Base-by-base conservation (phyloP, 2,888 invertebrate species). In the Hyalella azteca region DNA sequence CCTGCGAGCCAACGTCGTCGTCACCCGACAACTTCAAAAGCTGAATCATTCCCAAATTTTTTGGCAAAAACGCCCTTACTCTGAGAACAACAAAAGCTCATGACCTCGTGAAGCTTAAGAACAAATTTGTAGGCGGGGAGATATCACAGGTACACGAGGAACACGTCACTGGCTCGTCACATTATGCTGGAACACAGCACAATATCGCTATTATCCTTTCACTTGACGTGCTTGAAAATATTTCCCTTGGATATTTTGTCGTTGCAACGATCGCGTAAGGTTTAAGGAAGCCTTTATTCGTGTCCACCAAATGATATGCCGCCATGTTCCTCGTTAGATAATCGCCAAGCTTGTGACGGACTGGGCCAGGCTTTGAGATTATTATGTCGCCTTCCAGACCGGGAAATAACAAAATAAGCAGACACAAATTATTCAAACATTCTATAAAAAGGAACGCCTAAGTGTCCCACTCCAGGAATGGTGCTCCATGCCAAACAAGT, bases 211-310 rank as follows among this genome's bases (percentile, higher is more conserved):
- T 66, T 66, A 66, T 66, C 66, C 19, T 36, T 36, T 5, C 11
- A n/a, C 66, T 19, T 66, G 66, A 66, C 66, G 39, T 54, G 29
- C 39, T 66, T 32, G 66, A 66, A 66, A 36, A 66, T 15, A 36
- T 36, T 66, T 66, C 7, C 36, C 39, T 66, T 66, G 1, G 39
- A 29, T 26, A 54, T 32, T 66, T 66, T 66, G 36, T 66, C 66
- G 29, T 29, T 54, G 36, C 36, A 66, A 66, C 66, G 36, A 19
- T 32, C 36, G 19, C 29, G 32, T 66, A 29, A 66, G 36, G 32
- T 66, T 36, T 29, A 66, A 36, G 66, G 39, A 66, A 36, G 66
- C 66, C 36, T 66, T 36, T 36, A 66, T 32, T 66, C 36, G 66
- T n/a, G n/a, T n/a, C n/a, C n/a, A n/a, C n/a, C n/a, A n/a, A n/a